Conservation (phyloP, 2,888 invertebrate genomes). For the Cryptops parisi region DNA sequence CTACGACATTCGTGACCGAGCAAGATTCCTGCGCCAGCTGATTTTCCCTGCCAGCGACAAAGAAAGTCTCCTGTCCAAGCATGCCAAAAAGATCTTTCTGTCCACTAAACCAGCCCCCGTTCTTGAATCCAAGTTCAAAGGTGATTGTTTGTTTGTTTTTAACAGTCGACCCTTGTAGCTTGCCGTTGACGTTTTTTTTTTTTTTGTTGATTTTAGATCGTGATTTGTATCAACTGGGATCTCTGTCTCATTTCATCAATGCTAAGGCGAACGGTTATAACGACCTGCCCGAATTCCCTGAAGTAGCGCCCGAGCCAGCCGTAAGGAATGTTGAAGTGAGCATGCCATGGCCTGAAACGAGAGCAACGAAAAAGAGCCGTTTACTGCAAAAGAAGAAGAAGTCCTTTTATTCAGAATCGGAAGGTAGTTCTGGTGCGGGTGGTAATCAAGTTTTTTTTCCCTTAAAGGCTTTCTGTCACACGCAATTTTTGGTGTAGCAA, state of each 20-base stretch:
- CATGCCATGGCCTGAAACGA: conserved; percentile 21
- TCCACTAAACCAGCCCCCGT: conserved; percentile 88
- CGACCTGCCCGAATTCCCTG: conserved; percentile 71
- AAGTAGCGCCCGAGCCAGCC: conserved; percentile 52
- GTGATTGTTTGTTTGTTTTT: too few relatives aligned
- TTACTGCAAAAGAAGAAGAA: conserved; percentile 38
- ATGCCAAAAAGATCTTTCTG: conserved; percentile 71
- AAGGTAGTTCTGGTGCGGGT: conserved; percentile 22
- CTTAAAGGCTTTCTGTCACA: too few relatives aligned
- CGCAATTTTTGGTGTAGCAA: too few relatives aligned
- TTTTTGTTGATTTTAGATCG: conserved; percentile 41
- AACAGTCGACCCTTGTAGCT: too few relatives aligned
- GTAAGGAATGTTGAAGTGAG: conserved; percentile 56
- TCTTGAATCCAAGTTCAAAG: conserved; percentile 67
- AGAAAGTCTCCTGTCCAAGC: conserved; percentile 41
- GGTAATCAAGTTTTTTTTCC: too few relatives aligned
- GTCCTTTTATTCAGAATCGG: conserved; percentile 49
- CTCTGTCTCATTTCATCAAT: conserved; percentile 88
- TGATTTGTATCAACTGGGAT: conserved; percentile 81
- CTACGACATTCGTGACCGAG: conserved; percentile 93
- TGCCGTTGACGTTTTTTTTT: conserved; percentile 5
- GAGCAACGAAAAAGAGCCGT: conserved; percentile 20
- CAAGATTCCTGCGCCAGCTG: conserved; percentile 71
- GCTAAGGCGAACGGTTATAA: conserved; percentile 72
- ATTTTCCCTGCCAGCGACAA: conserved; percentile 47